phyloP scores from a whole-genome alignment of 2,888 invertebrate genomes.

The Noctua fimbriata region DNA sequence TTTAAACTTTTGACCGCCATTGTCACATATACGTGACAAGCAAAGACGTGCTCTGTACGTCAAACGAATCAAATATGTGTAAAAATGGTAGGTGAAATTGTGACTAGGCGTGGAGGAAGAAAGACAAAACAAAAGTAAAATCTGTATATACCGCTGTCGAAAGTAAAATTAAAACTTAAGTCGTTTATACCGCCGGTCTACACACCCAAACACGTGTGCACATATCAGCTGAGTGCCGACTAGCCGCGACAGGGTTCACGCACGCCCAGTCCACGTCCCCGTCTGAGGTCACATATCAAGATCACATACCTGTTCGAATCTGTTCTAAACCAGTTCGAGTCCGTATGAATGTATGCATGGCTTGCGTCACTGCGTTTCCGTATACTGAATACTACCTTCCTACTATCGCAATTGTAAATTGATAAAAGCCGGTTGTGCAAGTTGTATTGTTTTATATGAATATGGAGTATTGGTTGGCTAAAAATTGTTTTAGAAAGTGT shows the following conservation, averaged over 20 bases:
- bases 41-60: too few species aligned
- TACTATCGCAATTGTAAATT: constrained; percentile 59
- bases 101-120: too few species aligned
- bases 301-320: constrained; percentile 81
- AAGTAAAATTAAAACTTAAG: background rate
- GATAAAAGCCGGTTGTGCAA: constrained; percentile 59
- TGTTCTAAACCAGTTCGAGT: constrained; percentile 77
- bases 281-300: constrained; percentile 87
- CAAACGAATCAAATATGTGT: too few species aligned
- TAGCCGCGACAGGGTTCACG: constrained; percentile 70
- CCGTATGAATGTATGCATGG: constrained; percentile 70
- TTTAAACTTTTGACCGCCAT: too few species aligned
- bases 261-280: constrained; percentile 78
- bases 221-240: constrained; percentile 71
- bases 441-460: constrained; percentile 46
- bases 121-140: background rate
- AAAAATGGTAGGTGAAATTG: too few species aligned
- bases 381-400: constrained; percentile 71
- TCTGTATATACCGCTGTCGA: background rate
- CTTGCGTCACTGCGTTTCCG: constrained; percentile 74
- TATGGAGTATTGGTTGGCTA: constrained; percentile 19
- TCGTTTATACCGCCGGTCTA: constrained; percentile 67
- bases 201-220: constrained; percentile 74
- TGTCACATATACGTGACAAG: too few species aligned
- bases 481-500: constrained; percentile 67